phyloP scores from a whole-genome alignment of 2,888 invertebrate species.

The Melinaea marsaeus region DNA sequence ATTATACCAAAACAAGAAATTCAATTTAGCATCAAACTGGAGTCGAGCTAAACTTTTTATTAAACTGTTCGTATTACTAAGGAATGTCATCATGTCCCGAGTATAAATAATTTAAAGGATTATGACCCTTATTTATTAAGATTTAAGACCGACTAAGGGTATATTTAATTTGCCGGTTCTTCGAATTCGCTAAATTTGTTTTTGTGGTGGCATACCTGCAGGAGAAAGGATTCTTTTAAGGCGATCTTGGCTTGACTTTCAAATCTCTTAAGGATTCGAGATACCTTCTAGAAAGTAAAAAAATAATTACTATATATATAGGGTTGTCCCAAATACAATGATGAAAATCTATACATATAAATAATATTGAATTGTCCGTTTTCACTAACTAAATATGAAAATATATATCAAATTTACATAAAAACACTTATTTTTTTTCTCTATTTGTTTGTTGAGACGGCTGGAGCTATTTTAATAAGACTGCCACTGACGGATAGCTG shows the following conservation, averaged over 20 bases:
- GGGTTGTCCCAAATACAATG: no score
- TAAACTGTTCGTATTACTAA: constrained; percentile 1
- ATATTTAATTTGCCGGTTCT: constrained; percentile 24
- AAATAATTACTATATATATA: neutral
- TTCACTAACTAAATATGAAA: no score
- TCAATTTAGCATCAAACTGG: constrained; percentile 3
- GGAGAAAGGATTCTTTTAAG: constrained; percentile 22
- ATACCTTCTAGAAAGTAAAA: neutral
- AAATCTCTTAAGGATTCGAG: neutral
- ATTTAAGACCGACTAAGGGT: neutral
- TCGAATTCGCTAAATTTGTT: constrained; percentile 36
- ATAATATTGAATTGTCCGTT: no score
- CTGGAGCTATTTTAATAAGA: no score
- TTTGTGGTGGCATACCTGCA: constrained; percentile 32
- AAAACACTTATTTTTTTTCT: no score
- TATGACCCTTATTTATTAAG: constrained; percentile 23
- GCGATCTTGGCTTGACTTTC: constrained; percentile 15
- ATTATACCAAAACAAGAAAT: constrained; percentile 3
- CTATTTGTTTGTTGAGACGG: no score
- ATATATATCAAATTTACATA: no score
- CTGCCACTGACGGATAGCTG: no score
- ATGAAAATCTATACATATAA: no score
- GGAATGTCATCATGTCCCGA: neutral
- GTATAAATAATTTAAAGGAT: constrained; percentile 21
- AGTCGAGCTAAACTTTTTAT: constrained; percentile 5